phyloP scores from a whole-genome alignment of 2,888 invertebrate genomes.

The Fragum sueziense region DNA sequence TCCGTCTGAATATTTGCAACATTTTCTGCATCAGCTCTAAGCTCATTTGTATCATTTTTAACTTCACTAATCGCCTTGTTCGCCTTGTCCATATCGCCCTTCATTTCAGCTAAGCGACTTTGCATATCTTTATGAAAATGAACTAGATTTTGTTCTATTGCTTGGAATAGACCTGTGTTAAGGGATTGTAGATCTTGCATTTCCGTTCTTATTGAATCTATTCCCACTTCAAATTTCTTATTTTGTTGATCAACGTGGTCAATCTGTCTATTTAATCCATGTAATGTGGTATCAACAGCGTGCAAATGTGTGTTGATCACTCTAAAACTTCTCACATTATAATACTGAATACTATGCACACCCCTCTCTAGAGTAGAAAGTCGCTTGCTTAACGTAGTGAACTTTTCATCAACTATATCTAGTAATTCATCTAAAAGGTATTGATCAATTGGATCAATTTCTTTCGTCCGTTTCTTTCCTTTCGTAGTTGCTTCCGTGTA shows the following conservation, averaged over 20 bases:
- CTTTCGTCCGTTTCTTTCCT: background rate
- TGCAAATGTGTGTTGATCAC: constrained; percentile 70
- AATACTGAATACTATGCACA: constrained; percentile 73
- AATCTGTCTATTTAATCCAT: constrained; percentile 62
- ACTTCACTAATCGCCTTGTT: constrained; percentile 31
- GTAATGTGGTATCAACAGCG: constrained; percentile 62
- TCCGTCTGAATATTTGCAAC: constrained; percentile 26
- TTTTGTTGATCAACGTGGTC: constrained; percentile 61
- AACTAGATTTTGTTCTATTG: constrained; percentile 66
- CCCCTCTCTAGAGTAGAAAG: constrained; percentile 70
- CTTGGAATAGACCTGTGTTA: constrained; percentile 67
- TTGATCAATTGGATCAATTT: constrained; percentile 64
- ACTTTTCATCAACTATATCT: constrained; percentile 72
- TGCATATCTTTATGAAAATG: constrained; percentile 54
- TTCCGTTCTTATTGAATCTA: constrained; percentile 63
- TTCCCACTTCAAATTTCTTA: constrained; percentile 55
- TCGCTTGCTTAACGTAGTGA: constrained; percentile 70
- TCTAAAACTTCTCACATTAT: constrained; percentile 72
- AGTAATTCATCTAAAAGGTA: constrained; percentile 69
- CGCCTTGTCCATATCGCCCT: constrained; percentile 33
- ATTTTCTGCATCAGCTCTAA: constrained; percentile 23
- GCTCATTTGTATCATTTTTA: constrained; percentile 43
- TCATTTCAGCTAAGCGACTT: constrained; percentile 36
- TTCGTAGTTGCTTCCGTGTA: background rate
- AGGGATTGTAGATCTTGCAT: constrained; percentile 61